Evolutionary conservation across 2,113 vertebrate genomes (phyloP).

Genomic region (Perccottus glenii): DNA sequence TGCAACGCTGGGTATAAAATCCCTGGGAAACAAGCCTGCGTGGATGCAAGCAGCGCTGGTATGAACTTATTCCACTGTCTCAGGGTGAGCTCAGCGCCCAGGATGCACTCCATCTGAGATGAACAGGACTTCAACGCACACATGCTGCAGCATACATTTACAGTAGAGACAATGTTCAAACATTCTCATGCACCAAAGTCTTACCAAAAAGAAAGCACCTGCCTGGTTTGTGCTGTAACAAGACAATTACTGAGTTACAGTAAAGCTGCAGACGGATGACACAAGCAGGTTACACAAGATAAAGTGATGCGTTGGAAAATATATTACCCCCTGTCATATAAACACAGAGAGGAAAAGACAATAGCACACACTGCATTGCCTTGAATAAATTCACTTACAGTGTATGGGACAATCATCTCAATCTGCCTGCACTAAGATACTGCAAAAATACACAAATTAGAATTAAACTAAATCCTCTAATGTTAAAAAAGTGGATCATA

Average conservation of each 20-base stretch:
- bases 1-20: constrained; percentile 49
- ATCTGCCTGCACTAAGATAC: background rate
- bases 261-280: constrained; percentile 24
- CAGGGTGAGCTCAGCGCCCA: background rate
- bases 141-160: constrained; percentile 26
- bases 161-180: constrained; percentile 34
- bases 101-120: constrained; percentile 39
- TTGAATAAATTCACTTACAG: background rate
- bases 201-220: constrained; percentile 20
- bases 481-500: constrained; percentile 15
- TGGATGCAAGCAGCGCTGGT: constrained; percentile 33
- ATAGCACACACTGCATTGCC: background rate
- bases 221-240: constrained; percentile 2
- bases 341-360: background rate
- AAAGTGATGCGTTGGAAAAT: background rate
- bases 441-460: constrained; percentile 26
- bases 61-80: constrained; percentile 33
- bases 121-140: background rate
- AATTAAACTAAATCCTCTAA: constrained; percentile 14
- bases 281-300: constrained; percentile 7
- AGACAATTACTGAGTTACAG: constrained; percentile 1
- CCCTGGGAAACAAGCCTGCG: constrained; percentile 53
- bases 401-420: background rate
- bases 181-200: background rate
- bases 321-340: background rate